Evolutionary conservation across 2,113 vertebrate species (phyloP).

Genomic region (Leucosticte australis): DNA sequence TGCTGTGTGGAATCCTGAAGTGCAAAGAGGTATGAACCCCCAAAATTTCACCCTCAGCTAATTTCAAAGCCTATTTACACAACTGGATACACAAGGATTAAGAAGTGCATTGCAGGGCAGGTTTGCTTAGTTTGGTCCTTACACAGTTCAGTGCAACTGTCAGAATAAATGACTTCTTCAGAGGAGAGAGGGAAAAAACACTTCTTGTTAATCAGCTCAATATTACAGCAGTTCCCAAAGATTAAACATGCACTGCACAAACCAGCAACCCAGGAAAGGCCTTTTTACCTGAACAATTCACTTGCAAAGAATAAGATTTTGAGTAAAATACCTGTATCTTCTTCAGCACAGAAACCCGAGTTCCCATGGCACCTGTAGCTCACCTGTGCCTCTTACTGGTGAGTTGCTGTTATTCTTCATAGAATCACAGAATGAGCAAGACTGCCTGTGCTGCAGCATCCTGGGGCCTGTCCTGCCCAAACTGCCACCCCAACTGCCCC

Average conservation of each 20-base stretch:
- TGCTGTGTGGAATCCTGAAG: neutral
- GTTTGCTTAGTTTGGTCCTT: slow-evolving; percentile 13
- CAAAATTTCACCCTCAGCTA: slow-evolving; percentile 16
- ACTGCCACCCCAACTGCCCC: neutral
- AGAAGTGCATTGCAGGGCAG: neutral
- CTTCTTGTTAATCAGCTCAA: neutral
- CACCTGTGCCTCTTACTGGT: neutral
- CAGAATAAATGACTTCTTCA: neutral
- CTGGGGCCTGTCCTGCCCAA: neutral
- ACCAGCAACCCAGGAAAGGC: neutral
- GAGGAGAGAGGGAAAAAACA: neutral
- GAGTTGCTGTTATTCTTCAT: neutral
- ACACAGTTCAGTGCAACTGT: slow-evolving; percentile 9
- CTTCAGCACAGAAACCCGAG: neutral
- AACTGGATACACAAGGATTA: neutral
- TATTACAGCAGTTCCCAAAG: neutral
- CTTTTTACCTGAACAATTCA: neutral
- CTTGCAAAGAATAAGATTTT: neutral
- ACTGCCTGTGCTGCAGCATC: neutral
- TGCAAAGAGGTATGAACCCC: neutral
- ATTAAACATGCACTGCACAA: neutral
- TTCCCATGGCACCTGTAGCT: neutral
- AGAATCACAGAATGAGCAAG: neutral
- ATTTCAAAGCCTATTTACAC: slow-evolving; percentile 27
- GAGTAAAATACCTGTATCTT: neutral